Conservation (phyloP, 2,797 vertebrate species). For the Tenualosa ilisha region DNA sequence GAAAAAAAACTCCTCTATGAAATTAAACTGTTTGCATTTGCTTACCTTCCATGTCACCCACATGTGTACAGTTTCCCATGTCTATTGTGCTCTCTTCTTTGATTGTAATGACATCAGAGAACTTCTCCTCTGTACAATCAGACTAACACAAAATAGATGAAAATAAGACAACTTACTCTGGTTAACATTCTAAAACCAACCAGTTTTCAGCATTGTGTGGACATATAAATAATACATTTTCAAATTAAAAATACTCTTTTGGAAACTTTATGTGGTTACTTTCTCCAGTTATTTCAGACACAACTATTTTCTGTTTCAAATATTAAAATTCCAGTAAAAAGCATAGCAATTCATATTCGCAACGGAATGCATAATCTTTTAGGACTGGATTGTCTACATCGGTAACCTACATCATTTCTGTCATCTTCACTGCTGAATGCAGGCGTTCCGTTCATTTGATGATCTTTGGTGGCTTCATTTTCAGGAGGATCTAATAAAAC, state of each 20-base stretch:
- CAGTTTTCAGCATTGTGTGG: too few species aligned
- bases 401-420: neutral
- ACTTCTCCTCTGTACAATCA: neutral
- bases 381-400: too few species aligned
- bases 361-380: too few species aligned
- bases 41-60: constrained; percentile 5
- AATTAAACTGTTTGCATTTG: neutral
- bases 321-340: too few species aligned
- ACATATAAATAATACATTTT: too few species aligned
- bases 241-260: too few species aligned
- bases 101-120: neutral
- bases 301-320: too few species aligned
- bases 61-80: neutral
- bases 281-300: too few species aligned
- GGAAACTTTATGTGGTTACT: too few species aligned
- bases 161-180: neutral
- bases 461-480: neutral
- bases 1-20: neutral
- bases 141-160: neutral
- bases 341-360: too few species aligned
- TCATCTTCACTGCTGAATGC: neutral
- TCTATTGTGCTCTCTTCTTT: neutral
- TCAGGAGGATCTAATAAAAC: neutral
- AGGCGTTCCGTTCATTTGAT: neutral
- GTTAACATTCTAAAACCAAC: too few species aligned